Conservation (phyloP, 2,797 vertebrate species). For the Hoplostethus mediterraneus region DNA sequence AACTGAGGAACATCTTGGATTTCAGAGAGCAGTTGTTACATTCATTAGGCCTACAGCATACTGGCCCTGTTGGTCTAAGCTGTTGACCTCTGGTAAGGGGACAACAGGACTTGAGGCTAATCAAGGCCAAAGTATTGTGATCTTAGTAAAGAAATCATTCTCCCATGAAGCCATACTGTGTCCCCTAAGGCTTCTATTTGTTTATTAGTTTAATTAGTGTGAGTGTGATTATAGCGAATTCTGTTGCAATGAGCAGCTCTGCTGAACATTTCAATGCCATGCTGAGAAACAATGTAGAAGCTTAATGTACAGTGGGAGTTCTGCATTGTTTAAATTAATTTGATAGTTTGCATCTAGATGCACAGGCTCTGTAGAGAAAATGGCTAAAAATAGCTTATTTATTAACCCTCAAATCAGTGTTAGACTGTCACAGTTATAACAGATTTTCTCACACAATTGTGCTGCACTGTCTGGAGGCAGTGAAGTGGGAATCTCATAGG, state of each 20-base stretch:
- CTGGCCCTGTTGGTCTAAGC: constrained; percentile 28
- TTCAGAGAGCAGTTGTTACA: constrained; percentile 55
- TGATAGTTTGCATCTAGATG: constrained; percentile 50
- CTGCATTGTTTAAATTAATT: constrained; percentile 45
- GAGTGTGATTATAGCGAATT: constrained; percentile 58
- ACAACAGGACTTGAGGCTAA: constrained; percentile 60
- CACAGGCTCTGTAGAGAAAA: constrained; percentile 37
- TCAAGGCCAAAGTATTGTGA: constrained; percentile 68
- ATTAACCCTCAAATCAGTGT: constrained; percentile 49
- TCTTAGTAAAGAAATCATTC: constrained; percentile 70
- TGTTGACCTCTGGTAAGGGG: constrained; percentile 64
- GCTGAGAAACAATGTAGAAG: constrained; percentile 41
- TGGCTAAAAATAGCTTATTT: constrained; percentile 47
- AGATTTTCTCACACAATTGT: constrained; percentile 5
- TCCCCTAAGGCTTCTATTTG: constrained; percentile 70
- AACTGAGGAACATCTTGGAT: constrained; percentile 49
- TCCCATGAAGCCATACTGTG: constrained; percentile 48
- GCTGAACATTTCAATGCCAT: constrained; percentile 43
- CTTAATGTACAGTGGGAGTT: constrained; percentile 44
- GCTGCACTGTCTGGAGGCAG: constrained; percentile 13
- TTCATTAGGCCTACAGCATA: constrained; percentile 61
- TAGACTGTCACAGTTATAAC: constrained; percentile 1
- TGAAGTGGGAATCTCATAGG: constrained; percentile 1
- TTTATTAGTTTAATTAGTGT: constrained; percentile 81
- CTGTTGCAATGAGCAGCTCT: constrained; percentile 51